Base-by-base conservation (phyloP, 1,140 invertebrate genomes). In the Scaptomyza montana region DNA sequence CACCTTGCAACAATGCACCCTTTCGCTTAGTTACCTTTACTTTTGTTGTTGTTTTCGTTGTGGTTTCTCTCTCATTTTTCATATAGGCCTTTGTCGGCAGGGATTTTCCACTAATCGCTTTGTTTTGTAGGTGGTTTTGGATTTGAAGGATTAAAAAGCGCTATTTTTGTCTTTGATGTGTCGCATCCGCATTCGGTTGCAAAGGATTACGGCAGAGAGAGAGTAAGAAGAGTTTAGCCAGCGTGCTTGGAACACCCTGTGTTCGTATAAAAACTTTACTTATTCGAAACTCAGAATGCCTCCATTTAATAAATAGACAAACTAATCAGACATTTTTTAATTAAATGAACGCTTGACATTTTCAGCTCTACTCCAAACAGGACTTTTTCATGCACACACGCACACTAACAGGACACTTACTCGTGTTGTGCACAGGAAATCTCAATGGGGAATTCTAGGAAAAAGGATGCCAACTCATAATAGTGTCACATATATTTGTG, bases 41-140 rank as follows among this genome's bases (percentile, higher is more conserved):
- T 30, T 30, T 30, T 30, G 36, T 36, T 47, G 13, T 41, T 13
- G 2, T n/a, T n/a, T n/a, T n/a, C n/a, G n/a, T 25, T 25, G 21
- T 25, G 1, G 21, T 25, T 25, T 25, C 21, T 25, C 54, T 21
- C 33, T 36, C 41, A 47, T 55, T 55, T 21, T 53, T 21, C 39
- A 5, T 30, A 9, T 10, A n/a, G 5, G 51, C 45, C 57, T 66
- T 78, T 78, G 75, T 78, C 75, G 73, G 73, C 67, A 66, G 60
- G 72, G 65, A 65, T 78, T 78, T 59, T 51, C 12, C 30, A 28
- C 53, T 64, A 72, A 76, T 76, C 76, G 67, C 63, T 76, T 76
- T 78, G 76, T 78, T 78, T 78, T 71, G 76, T 76, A 76, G 73
- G 76, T 72, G 76, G 39, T 46, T 36, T 43, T n/a, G 73, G 73